Percentiles rank a stretch among this genome's conserved stretches.
Evolutionary conservation across 1,140 invertebrate genomes (phyloP).

Genomic region (Ips nitidus): DNA sequence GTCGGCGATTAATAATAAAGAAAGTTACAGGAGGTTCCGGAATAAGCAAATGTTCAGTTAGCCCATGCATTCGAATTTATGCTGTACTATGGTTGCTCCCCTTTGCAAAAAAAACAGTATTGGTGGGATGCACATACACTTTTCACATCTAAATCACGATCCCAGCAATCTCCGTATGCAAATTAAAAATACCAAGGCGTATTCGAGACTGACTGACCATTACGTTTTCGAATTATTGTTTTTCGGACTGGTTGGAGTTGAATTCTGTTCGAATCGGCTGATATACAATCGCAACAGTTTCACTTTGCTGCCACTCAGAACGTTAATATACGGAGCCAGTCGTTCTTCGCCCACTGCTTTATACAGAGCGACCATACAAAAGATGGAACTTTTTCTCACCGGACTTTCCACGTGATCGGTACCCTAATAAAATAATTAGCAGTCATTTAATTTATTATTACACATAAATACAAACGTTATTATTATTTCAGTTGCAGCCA

Average conservation of each 20-base stretch:
- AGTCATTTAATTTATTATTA: neutral
- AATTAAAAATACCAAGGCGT: too few species aligned
- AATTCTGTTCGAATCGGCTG: slow-evolving; percentile 30
- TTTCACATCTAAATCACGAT: too few species aligned
- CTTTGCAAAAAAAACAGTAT: too few species aligned
- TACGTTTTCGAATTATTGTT: neutral
- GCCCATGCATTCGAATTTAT: too few species aligned
- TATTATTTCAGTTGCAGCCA: neutral
- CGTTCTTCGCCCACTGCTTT: slow-evolving; percentile 80
- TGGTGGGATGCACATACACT: too few species aligned
- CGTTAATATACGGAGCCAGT: slow-evolving; percentile 75
- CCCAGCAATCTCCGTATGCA: too few species aligned
- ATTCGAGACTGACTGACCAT: neutral
- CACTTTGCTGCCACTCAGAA: slow-evolving; percentile 80
- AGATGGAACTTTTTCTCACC: slow-evolving; percentile 91
- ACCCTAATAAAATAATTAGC: slow-evolving; percentile 58
- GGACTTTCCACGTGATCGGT: slow-evolving; percentile 86
- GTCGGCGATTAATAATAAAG: too few species aligned
- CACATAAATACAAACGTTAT: neutral
- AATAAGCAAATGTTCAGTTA: too few species aligned
- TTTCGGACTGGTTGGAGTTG: slow-evolving; percentile 1
- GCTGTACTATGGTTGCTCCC: too few species aligned
- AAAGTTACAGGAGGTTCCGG: too few species aligned
- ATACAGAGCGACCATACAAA: slow-evolving; percentile 93
- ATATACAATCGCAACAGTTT: slow-evolving; percentile 50